A percentile compares a stretch with the other conserved stretches of the same genome.
Evolutionary conservation across 2,888 invertebrate genomes (phyloP).

Genomic region (Acrocera orbiculus): DNA sequence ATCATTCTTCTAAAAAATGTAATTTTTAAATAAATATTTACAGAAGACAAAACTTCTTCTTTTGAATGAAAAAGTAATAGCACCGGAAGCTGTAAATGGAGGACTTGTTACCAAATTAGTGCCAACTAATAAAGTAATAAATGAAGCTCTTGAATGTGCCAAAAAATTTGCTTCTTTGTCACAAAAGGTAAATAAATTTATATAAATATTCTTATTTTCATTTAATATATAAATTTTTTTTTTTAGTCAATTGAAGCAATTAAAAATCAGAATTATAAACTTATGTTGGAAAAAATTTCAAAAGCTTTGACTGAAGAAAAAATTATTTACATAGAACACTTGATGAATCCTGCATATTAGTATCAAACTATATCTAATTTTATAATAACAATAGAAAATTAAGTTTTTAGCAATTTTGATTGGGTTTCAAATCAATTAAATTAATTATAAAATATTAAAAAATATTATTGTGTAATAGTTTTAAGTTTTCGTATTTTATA

Average conservation of each 20-base stretch:
- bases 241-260: slow-evolving; percentile 22
- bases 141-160: slow-evolving; percentile 51
- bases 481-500: too few species aligned
- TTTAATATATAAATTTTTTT: too few species aligned
- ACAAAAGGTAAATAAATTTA: slow-evolving; percentile 45
- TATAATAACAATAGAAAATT: too few species aligned
- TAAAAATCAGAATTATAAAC: slow-evolving; percentile 16
- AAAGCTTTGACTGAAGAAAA: slow-evolving; percentile 24
- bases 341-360: slow-evolving; percentile 24
- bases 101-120: slow-evolving; percentile 68
- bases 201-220: background rate
- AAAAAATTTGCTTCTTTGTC: slow-evolving; percentile 55
- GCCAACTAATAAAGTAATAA: slow-evolving; percentile 58
- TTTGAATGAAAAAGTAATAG: slow-evolving; percentile 56
- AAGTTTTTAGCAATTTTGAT: too few species aligned
- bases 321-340: slow-evolving; percentile 23
- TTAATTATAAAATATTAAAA: too few species aligned
- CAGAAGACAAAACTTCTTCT: slow-evolving; percentile 42
- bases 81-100: slow-evolving; percentile 55
- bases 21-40: background rate
- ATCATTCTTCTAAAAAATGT: background rate
- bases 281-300: slow-evolving; percentile 15
- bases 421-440: too few species aligned
- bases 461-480: too few species aligned
- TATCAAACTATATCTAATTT: too few species aligned